These are phyloP conservation scores for Caranx ignobilis DNA, from an alignment of 2,113 vertebrate genomes.

Conservation along the genomic window DNA sequence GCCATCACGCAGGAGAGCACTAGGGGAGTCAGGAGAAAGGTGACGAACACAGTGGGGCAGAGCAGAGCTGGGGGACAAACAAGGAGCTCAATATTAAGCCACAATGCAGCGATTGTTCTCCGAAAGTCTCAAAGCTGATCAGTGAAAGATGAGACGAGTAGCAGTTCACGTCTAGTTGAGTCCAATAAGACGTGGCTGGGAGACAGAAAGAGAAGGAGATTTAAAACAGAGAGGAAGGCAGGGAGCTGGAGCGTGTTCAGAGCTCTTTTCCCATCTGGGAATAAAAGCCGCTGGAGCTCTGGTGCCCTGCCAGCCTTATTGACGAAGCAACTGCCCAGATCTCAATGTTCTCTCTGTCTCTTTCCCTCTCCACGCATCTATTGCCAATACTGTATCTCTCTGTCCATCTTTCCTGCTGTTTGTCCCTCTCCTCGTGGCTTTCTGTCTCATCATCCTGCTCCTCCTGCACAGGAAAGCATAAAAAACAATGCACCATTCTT, in stretches of 20 bases:
- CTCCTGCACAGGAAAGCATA: neutral
- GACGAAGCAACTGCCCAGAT: conserved; percentile 47
- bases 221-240: conserved; percentile 22
- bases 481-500: conserved; percentile 61
- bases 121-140: conserved; percentile 23
- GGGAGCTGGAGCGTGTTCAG: conserved; percentile 30
- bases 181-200: conserved; percentile 20
- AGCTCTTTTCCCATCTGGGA: conserved; percentile 37
- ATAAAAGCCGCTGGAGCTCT: conserved; percentile 54
- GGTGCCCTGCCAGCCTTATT: conserved; percentile 55
- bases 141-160: conserved; percentile 49
- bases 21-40: conserved; percentile 20
- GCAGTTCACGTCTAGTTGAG: conserved; percentile 12
- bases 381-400: neutral
- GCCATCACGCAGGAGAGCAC: conserved; percentile 41
- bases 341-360: conserved; percentile 38
- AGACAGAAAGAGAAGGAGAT: conserved; percentile 23
- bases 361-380: neutral
- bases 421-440: neutral
- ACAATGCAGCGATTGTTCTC: conserved; percentile 61
- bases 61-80: conserved; percentile 21
- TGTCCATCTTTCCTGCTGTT: neutral
- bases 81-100: conserved; percentile 10
- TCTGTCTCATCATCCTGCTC: neutral
- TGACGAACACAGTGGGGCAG: neutral